Evolutionary conservation across 2,888 invertebrate genomes (phyloP), one percentile per base, ranked within the genome.

Genomic region (Pyrocoelia pectoralis): DNA sequence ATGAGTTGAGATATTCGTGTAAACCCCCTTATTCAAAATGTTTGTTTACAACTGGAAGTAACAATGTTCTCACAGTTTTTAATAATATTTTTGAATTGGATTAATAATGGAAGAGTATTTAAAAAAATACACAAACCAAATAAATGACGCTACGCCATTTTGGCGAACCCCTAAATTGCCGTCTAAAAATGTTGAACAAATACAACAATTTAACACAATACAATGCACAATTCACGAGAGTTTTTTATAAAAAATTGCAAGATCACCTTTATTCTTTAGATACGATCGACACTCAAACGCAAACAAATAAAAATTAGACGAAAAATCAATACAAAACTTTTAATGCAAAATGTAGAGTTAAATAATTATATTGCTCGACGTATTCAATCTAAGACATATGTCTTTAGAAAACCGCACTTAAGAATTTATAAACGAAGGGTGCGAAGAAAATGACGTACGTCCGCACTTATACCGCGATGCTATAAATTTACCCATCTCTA

Each of bases 291-390:
- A 69, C 69, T 66, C 69, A 72, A 69, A 67, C 72, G 67, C 72
- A 67, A 72, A 76, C 74, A 72, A 68, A 71, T 68, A 74, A 75
- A 76, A 79, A 79, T 74, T 72, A 72, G 72, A 67, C 63, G 72
- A 74, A 78, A 81, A 80, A 81, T 82, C 82, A 79, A 82, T 81
- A 81, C 79, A 77, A 79, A 74, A 78, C 76, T 79, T 79, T 79
- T 81, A 81, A 81, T 81, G 81, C 79, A 80, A 81, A 81, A 81
- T 79, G 79, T 80, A 78, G 79, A 78, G 80, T 81, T 81, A 81
- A 81, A 81, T 81, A 81, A 81, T 81, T 81, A 81, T 81, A 80
- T 80, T 77, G 79, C 77, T 76, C 68, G 71, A 28, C 68, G 67
- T 77, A 70, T 72, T 68, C 71, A 70, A 79, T 73, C 77, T 71